Conservation (phyloP, 2,797 vertebrate species). For the Tamandua tetradactyla region DNA sequence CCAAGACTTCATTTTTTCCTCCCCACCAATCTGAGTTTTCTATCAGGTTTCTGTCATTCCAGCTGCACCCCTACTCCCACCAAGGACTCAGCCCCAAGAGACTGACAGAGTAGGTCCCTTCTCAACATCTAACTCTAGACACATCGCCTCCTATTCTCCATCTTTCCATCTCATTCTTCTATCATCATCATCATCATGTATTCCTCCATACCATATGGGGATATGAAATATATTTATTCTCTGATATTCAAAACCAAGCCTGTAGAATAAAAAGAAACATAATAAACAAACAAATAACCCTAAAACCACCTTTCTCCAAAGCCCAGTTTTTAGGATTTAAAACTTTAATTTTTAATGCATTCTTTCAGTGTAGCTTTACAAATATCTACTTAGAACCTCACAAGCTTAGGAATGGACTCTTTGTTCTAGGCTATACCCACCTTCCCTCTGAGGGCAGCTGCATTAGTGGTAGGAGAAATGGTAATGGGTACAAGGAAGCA, state of each 20-base stretch:
- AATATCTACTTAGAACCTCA: background rate
- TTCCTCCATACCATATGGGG: background rate
- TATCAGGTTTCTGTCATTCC: background rate
- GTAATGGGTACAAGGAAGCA: background rate
- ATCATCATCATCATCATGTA: background rate
- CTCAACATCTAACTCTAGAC: background rate
- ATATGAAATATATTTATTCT: background rate
- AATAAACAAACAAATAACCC: background rate
- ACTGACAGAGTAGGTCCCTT: background rate
- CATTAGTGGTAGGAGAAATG: background rate
- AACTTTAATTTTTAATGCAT: background rate
- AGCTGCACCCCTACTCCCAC: background rate
- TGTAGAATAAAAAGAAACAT: background rate
- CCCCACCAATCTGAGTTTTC: background rate
- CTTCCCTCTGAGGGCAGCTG: background rate
- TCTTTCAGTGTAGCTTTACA: background rate
- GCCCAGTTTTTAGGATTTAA: background rate
- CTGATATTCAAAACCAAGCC: background rate
- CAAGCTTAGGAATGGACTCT: background rate
- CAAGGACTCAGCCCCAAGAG: background rate
- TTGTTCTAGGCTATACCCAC: background rate
- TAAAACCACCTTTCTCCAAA: background rate
- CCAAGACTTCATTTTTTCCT: background rate
- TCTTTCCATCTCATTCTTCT: slow-evolving; percentile 38
- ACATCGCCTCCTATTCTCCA: background rate